Conservation (phyloP, 2,113 vertebrate species). For the Crypturellus undulatus region DNA sequence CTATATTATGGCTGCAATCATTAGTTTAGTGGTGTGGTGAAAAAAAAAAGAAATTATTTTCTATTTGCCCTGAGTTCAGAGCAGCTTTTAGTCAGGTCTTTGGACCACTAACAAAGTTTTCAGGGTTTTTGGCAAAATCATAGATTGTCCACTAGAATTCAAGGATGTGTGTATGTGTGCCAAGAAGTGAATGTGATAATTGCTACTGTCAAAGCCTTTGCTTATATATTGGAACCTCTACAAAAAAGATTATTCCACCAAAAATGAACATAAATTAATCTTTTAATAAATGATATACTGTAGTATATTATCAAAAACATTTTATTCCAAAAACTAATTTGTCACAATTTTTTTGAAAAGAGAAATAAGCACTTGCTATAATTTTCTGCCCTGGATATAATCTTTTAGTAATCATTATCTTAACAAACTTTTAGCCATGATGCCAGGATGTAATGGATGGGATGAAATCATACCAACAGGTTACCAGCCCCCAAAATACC, state of each 20-base stretch:
- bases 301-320: not conserved
- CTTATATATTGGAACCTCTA: not conserved
- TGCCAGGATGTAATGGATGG: not conserved
- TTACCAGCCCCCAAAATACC: not conserved
- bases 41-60: slow-evolving; percentile 51
- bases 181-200: not conserved
- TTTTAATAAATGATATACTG: not conserved
- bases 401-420: not conserved
- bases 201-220: slow-evolving; percentile 14
- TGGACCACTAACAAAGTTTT: slow-evolving; percentile 39
- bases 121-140: slow-evolving; percentile 48
- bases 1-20: slow-evolving; percentile 35
- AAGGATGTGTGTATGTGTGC: not conserved
- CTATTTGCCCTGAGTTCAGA: slow-evolving; percentile 53
- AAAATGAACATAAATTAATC: slow-evolving; percentile 6
- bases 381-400: not conserved
- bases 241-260: not conserved
- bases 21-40: slow-evolving; percentile 53
- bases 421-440: not conserved
- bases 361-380: not conserved
- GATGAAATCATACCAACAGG: not conserved
- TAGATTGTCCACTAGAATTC: slow-evolving; percentile 25
- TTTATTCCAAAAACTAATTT: not conserved
- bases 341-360: not conserved
- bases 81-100: slow-evolving; percentile 59